Evolutionary conservation across 1,140 invertebrate genomes (phyloP), one percentile per base, ranked within the genome.

Genomic region (Apis florea): DNA sequence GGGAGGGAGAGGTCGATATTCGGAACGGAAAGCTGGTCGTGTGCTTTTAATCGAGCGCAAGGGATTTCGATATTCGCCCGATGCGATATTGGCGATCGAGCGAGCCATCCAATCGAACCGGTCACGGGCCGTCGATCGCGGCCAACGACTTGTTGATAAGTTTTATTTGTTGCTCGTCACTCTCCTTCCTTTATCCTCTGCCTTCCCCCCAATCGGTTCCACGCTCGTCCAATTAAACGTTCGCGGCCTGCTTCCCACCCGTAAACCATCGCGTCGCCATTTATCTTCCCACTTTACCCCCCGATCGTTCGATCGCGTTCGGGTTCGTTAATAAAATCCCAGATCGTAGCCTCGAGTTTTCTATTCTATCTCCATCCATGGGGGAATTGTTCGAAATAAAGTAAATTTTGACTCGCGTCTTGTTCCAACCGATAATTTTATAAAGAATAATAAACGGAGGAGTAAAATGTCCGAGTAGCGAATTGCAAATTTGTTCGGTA

Each of bases 11-110:
- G 80, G 79, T 82, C 75, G 86, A 87, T 83, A 87, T 87, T 79
- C 76, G 71, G 24, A 54, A 21, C 40, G 58, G 47, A 49, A 51
- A 61, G 13, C 54, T 66, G 66, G 86, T 79, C 85, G 85, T 68
- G 85, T 68, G 71, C 66, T 84, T 88, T 87, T 87, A 85, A 88
- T 88, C 83, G 85, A 87, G 85, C 83, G 83, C 85, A 72, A 80
- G 83, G 83, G 86, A 77, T 82, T 87, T 88, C 82, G 86, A 79
- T 87, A 84, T 87, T 82, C 64, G 85, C 47, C 75, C 58, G 79
- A 78, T 87, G 83, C 85, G 82, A 87, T 88, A 88, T 87, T n/a
- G n/a, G 86, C 85, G 80, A 80, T 85, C 72, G 83, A 82, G 24
- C 71, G 72, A 77, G 75, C 83, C 70, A 83, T 83, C 83, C 85